Evolutionary conservation across 2,113 vertebrate genomes (phyloP), one percentile per base, ranked within the genome.

Genomic region (Illadopsis cleaveri): DNA sequence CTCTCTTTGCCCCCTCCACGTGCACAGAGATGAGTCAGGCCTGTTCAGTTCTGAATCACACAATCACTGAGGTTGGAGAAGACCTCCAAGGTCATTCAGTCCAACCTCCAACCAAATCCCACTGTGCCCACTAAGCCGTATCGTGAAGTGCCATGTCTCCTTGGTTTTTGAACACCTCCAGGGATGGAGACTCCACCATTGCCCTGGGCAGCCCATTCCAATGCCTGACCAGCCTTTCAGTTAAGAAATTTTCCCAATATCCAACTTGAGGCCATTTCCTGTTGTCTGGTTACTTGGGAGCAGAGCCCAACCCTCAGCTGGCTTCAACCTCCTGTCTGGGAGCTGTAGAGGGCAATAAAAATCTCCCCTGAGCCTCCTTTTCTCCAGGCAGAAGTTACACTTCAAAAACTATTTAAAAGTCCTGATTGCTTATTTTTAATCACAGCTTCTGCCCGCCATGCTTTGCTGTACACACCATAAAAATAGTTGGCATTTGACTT

Each of bases 381-480:
- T 33, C 56, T 60, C 22, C 48, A 76, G 54, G 27, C 54, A 76
- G 21, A 62, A 91, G 15, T 23, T 57, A 33, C 2, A 4, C 58
- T 89, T 69, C 68, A 50, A 25, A 77, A 60, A 17, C 35, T 5
- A 22, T 27, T 37, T 73, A 3, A 10, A 76, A 57, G 11, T 48
- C 57, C 56, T 28, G 23, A 9, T 60, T 33, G 7, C 3, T 60
- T 56, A 12, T 62, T 66, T 76, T 38, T 38, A 23, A 64, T 66
- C 62, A 3, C 20, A 31, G 3, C 40, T 69, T 44, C 37, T 79
- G 22, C 62, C 92, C 11, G 1, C 48, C 11, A 0, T 0, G 0
- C 61, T 33, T 44, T 31, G 56, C 57, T n/a, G 14, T n/a, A 11
- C 0, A 0, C 22, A 3, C 65, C 31, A 2, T 69, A 20, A 45